phyloP scores from a whole-genome alignment of 2,797 vertebrate species.

The Molossus alvarezi region DNA sequence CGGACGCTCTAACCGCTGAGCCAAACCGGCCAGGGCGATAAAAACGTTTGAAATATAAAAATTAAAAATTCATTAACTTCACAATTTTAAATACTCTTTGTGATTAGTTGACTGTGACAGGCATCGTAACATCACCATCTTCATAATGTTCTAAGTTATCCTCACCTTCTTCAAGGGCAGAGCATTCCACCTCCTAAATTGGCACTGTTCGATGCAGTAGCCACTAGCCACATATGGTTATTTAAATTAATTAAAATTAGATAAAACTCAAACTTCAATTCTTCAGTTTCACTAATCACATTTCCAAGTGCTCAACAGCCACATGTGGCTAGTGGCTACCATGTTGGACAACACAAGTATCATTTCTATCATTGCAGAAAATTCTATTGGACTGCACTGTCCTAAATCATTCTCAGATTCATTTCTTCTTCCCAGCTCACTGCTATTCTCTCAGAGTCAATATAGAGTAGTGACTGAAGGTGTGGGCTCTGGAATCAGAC shows the following conservation, averaged over 20 bases:
- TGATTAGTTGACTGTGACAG: background rate
- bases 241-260: conserved; percentile 1
- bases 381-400: background rate
- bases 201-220: background rate
- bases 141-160: background rate
- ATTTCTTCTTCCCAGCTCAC: background rate
- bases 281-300: background rate
- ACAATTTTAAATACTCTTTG: background rate
- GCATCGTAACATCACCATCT: background rate
- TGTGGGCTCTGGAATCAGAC: background rate
- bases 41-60: background rate
- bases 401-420: background rate
- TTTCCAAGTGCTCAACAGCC: background rate
- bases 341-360: background rate
- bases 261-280: background rate
- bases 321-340: background rate
- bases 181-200: background rate
- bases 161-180: background rate
- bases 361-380: background rate
- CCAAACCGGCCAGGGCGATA: background rate
- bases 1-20: too few relatives aligned
- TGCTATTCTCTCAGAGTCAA: background rate
- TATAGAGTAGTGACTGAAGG: background rate
- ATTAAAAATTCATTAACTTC: background rate
- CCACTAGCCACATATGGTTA: background rate